Percentiles rank a stretch among this genome's conserved stretches.
These are phyloP conservation scores for Tetragnatha montana DNA, from an alignment of 2,888 invertebrate genomes.

Conservation along the genomic window DNA sequence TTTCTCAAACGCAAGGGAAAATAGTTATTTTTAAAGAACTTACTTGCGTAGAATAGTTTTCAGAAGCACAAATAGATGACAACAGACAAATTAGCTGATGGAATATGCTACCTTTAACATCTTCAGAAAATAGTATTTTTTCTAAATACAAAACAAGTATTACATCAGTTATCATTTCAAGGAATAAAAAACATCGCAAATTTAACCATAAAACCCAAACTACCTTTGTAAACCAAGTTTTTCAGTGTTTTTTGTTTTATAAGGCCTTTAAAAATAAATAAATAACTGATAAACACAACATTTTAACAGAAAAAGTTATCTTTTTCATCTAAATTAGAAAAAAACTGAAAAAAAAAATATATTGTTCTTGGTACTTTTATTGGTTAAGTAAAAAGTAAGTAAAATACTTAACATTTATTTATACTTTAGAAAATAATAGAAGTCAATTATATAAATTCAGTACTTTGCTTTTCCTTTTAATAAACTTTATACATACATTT, in stretches of 20 bases:
- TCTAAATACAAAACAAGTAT: conserved; percentile 73
- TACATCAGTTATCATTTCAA: background rate
- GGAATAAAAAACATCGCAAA: background rate
- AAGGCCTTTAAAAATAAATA: too few relatives aligned
- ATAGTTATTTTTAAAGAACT: background rate
- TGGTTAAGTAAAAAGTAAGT: background rate
- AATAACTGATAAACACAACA: background rate
- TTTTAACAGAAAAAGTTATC: background rate
- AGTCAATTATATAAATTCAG: background rate
- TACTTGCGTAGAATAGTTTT: conserved; percentile 39
- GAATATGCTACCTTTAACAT: conserved; percentile 81
- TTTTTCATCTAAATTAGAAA: background rate
- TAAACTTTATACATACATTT: background rate
- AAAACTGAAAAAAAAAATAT: background rate
- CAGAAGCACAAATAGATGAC: conserved; percentile 48
- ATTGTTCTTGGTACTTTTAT: background rate
- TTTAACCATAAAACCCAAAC: background rate
- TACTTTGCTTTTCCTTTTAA: background rate
- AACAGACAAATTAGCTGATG: conserved; percentile 77
- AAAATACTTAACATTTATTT: background rate
- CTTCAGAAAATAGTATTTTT: conserved; percentile 81
- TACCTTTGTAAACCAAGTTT: too few relatives aligned
- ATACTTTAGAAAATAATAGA: background rate
- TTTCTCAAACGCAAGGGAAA: too few relatives aligned
- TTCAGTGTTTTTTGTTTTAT: background rate